These are phyloP conservation scores for Anguilla rostrata DNA, from an alignment of 2,113 vertebrate genomes.

Conservation along the genomic window DNA sequence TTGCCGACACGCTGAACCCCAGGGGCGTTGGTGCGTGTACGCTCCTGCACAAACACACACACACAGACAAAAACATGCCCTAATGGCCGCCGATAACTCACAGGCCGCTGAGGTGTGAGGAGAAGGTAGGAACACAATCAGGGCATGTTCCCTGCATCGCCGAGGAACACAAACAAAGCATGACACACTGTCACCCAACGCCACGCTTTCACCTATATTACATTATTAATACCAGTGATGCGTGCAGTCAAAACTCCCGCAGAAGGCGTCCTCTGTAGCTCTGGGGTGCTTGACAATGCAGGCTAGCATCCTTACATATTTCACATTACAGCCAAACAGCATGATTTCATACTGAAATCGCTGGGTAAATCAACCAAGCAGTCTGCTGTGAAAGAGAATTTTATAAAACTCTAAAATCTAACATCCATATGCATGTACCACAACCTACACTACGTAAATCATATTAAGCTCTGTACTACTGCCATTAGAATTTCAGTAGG, in stretches of 20 bases:
- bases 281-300: neutral
- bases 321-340: neutral
- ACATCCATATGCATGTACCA: neutral
- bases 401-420: neutral
- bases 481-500: too few relatives aligned
- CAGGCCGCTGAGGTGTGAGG: neutral
- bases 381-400: neutral
- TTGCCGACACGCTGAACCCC: too few relatives aligned
- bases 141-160: slow-evolving; percentile 4
- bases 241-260: neutral
- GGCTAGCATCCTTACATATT: neutral
- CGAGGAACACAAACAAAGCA: neutral
- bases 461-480: neutral
- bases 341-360: neutral
- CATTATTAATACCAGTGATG: neutral
- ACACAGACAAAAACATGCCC: neutral
- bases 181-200: neutral
- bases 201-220: neutral
- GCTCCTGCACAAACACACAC: slow-evolving; percentile 5
- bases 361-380: neutral
- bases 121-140: slow-evolving; percentile 19
- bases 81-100: neutral
- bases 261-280: neutral
- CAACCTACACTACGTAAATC: neutral
- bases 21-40: too few relatives aligned